Conservation (phyloP, 2,113 vertebrate species). For the Fulica atra region DNA sequence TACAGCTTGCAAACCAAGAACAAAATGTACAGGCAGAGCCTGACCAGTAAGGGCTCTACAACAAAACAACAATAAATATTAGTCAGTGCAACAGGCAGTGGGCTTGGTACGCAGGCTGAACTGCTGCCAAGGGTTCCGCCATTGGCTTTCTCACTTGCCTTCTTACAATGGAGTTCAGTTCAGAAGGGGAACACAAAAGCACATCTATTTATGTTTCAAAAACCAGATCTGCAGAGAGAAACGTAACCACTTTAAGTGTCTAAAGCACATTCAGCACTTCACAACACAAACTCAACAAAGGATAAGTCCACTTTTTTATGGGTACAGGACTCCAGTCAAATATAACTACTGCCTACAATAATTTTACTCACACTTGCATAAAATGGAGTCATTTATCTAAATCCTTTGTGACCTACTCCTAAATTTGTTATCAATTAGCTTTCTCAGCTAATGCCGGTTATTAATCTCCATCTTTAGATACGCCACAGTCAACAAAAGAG, state of each 20-base stretch:
- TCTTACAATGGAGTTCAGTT: background rate
- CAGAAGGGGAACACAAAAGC: background rate
- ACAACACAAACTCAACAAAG: background rate
- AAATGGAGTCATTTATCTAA: background rate
- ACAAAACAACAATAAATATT: background rate
- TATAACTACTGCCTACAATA: background rate
- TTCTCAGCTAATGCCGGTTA: background rate
- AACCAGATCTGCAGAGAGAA: background rate
- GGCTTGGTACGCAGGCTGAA: background rate
- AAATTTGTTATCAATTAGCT: background rate
- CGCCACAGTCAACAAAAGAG: background rate
- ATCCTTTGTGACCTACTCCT: background rate
- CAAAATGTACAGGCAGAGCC: conserved; percentile 20
- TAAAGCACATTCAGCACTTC: background rate
- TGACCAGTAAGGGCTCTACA: background rate
- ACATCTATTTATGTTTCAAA: background rate
- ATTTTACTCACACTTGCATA: background rate
- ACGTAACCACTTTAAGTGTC: background rate
- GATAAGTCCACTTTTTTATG: background rate
- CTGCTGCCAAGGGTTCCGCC: background rate
- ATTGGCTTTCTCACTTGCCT: background rate
- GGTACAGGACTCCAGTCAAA: background rate
- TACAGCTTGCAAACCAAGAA: background rate
- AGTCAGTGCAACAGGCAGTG: background rate
- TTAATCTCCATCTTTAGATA: conserved; percentile 33